A percentile compares a stretch with the other conserved stretches of the same genome.
These are phyloP conservation scores for Kobus ellipsiprymnus DNA, from an alignment of 2,113 vertebrate genomes.

Conservation along the genomic window DNA sequence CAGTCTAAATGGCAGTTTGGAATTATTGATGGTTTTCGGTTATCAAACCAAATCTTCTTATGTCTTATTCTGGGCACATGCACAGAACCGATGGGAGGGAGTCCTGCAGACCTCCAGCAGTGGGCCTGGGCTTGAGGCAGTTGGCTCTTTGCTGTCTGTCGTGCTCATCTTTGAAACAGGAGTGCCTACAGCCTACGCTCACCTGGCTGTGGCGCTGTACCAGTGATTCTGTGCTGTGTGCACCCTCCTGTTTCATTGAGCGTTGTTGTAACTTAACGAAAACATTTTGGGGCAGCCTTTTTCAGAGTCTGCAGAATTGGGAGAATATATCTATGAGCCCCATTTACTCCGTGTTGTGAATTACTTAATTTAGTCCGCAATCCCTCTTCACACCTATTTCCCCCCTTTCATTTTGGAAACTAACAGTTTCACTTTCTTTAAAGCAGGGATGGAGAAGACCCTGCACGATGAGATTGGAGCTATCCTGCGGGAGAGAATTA, in stretches of 20 bases:
- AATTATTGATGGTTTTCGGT: neutral
- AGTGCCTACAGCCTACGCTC: neutral
- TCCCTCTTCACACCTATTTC: neutral
- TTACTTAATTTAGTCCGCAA: neutral
- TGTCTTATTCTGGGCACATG: neutral
- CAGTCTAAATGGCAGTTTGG: neutral
- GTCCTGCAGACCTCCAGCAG: neutral
- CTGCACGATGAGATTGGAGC: constrained; percentile 83
- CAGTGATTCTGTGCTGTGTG: neutral
- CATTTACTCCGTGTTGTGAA: neutral
- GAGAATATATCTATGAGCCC: neutral
- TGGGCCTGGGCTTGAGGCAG: neutral
- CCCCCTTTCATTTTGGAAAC: neutral
- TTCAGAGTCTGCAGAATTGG: neutral
- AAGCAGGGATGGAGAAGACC: constrained; percentile 39
- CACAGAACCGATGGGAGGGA: neutral
- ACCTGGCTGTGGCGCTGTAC: neutral
- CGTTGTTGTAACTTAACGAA: neutral
- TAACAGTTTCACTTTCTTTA: constrained; percentile 3
- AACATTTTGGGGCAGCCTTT: neutral
- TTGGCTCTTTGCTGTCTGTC: neutral
- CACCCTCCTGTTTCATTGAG: neutral
- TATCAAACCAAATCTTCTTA: neutral
- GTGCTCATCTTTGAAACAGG: neutral
- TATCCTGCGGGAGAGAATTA: constrained; percentile 87